phyloP scores from a whole-genome alignment of 2,888 invertebrate species.

The Cybosia mesomella region DNA sequence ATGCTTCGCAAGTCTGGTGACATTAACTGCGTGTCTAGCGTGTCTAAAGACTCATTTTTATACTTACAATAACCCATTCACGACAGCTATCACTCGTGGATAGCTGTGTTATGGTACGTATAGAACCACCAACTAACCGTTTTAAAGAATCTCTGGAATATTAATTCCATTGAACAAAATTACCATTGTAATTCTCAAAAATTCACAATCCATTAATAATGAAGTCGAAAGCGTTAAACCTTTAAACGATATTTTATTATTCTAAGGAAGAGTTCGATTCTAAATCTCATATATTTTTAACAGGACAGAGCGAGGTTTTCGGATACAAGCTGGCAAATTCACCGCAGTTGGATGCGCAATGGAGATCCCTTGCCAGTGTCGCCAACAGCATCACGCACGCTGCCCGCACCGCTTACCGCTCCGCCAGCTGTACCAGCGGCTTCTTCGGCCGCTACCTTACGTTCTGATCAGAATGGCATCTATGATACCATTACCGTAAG shows the following conservation, averaged over 20 bases:
- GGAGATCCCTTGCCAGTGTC: conserved; percentile 78
- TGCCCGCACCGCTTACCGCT: conserved; percentile 59
- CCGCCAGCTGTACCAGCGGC: conserved; percentile 61
- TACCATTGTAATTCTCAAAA: neutral
- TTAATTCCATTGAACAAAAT: neutral
- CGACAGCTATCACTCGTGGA: conserved; percentile 28
- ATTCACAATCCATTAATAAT: neutral
- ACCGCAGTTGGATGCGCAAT: conserved; percentile 89
- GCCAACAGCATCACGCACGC: conserved; percentile 68
- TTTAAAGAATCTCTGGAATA: neutral
- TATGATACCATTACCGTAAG: conserved; percentile 84
- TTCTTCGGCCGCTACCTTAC: conserved; percentile 59
- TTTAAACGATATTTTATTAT: conserved; percentile 9
- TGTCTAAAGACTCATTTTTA: conserved; percentile 51
- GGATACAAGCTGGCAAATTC: conserved; percentile 92
- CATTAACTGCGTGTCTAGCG: conserved; percentile 45
- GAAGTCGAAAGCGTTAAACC: neutral
- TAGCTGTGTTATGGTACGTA: conserved; percentile 9
- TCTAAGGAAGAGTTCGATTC: neutral
- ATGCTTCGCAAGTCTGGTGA: conserved; percentile 53
- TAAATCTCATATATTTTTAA: conserved; percentile 42
- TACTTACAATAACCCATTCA: conserved; percentile 47
- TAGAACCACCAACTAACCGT: neutral
- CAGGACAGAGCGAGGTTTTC: conserved; percentile 90
- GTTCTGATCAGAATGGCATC: conserved; percentile 78